Evolutionary conservation across 2,888 invertebrate species (phyloP), one percentile per base, ranked within the genome.

Genomic region (Apantesis nais): DNA sequence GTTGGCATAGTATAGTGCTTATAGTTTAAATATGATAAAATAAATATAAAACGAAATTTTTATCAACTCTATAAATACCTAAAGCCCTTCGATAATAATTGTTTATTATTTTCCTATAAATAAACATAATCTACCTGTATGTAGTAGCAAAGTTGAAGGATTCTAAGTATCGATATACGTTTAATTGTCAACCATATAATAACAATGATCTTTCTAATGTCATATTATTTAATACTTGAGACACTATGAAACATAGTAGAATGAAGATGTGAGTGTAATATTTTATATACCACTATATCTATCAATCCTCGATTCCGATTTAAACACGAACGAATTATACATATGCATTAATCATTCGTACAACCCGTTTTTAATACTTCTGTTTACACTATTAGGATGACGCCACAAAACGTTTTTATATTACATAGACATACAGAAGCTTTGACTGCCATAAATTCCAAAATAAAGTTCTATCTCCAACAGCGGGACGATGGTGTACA

Each of bases 401-500:
- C 14, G 25, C 14, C 25, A 29, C 14, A 25, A 14, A 29, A 55
- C 25, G 14, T 25, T 25, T 29, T 29, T 5, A 29, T 29, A 55
- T 55, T 55, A 55, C 58, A 58, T 58, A 7, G 16, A 29, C 7
- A 25, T 12, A 58, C 58, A 58, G 55, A 55, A 55, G 58, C 41
- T 41, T 19, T 5, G 39, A 25, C 25, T 41, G 39, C 29, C 12
- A 39, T 29, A 25, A 29, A 63, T 63, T 41, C 9, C 39, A 39
- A 64, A 31, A 48, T 48, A 64, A 65, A 48, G 22, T 37, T 7
- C 25, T 62, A 68, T 65, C 62, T 62, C 41, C 61, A 52, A 39
- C 70, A 12, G 70, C 39, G 66, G 63, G 68, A 64, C 64, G 55
- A 69, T 74, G 63, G 62, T 60, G 58, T 68, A 71, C 62, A 65